A percentile compares a stretch with the other conserved stretches of the same genome.
Evolutionary conservation across 2,113 vertebrate species (phyloP).

Genomic region (Tapirus terrestris): DNA sequence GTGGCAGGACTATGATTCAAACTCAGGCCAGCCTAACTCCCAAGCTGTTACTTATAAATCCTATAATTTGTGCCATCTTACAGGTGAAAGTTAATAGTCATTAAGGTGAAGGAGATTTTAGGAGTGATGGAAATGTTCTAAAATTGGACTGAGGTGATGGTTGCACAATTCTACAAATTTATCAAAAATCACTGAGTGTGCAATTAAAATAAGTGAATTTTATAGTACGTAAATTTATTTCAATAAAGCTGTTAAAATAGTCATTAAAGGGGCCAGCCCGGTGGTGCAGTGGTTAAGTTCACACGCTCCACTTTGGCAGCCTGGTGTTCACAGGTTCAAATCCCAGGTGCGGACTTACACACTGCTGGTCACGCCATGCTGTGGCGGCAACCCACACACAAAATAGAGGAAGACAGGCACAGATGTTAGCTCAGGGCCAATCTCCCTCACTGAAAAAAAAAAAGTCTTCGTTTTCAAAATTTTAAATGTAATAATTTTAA

Average conservation of each 20-base stretch:
- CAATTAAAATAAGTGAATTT: slow-evolving; percentile 35
- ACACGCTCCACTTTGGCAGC: too few species aligned
- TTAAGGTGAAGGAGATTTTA: background rate
- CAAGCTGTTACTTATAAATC: background rate
- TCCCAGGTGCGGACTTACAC: too few species aligned
- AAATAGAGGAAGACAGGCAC: too few species aligned
- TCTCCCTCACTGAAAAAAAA: background rate
- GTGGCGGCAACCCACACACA: too few species aligned
- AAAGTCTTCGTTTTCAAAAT: slow-evolving; percentile 2
- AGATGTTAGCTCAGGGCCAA: too few species aligned
- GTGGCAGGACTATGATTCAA: background rate
- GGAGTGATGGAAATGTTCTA: background rate
- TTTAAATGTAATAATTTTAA: slow-evolving; percentile 23
- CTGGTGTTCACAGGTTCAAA: too few species aligned
- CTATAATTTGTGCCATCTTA: background rate
- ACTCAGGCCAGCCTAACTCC: background rate
- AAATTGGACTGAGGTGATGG: background rate
- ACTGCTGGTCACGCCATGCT: too few species aligned
- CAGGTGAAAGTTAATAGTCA: background rate
- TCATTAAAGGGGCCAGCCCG: background rate
- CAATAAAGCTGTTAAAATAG: slow-evolving; percentile 38
- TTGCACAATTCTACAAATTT: background rate
- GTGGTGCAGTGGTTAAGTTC: too few species aligned
- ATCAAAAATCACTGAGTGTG: background rate
- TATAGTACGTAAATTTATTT: background rate